Base-by-base conservation (phyloP, 2,888 invertebrate genomes). In the Taphrorychus bicolor region DNA sequence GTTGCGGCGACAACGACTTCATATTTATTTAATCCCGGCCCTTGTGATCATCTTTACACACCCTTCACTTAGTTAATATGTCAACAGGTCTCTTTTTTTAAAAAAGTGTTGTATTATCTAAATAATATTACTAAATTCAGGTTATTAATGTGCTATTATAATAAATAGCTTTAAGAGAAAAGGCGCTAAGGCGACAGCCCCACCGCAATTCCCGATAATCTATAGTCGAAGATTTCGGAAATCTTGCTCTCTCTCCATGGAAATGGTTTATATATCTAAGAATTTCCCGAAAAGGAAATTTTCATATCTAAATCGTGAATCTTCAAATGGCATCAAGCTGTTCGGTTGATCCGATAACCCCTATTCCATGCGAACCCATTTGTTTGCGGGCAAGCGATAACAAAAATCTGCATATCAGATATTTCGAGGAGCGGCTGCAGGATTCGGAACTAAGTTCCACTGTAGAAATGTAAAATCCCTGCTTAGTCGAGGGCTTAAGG, bases 361-460 rank as follows among this genome's bases (percentile, higher is more conserved):
- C 52, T 48, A 66, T 66, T 61, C 60, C 60, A 60, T 56, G 60
- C 66, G 57, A 66, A 60, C 61, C 57, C 66, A 66, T 66, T 66
- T 66, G 57, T 66, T 66, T 66, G 66, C 66, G 61, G 48, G 48
- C 61, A 61, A 14, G 57, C 60, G 66, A 66, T 66, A 66, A 66
- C 60, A 66, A 66, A 66, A 66, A 66, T 66, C 66, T 66, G 60
- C 66, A 66, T 66, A 66, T 66, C 66, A 61, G 66, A 66, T 66
- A 56, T 66, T 59, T 59, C 49, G 41, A 66, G 59, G 52, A 59
- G 56, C 59, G 32, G 53, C 48, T 24, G 54, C 32, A 54, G 59
- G 54, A 59, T 24, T 65, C 54, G 18, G 23, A 53, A 45, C 45
- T 45, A 16, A 42, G 53, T 42, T 59, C 45, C 18, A 40, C 22